Evolutionary conservation across 2,888 invertebrate species (phyloP).

Genomic region (Uloborus plumipes): DNA sequence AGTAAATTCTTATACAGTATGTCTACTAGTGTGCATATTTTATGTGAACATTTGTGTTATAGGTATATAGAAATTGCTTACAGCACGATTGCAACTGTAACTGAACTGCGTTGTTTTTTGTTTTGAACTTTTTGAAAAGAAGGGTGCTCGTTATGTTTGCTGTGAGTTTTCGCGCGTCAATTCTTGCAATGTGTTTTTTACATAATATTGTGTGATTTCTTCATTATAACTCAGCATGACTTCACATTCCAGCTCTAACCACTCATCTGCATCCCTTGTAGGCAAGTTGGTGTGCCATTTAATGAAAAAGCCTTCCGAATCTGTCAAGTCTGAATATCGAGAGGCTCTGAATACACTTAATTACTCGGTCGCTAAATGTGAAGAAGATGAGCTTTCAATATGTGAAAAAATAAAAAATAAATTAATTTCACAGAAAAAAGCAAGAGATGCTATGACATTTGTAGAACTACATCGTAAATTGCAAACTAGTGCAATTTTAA

Average conservation of each 20-base stretch:
- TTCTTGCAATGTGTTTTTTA: too few species aligned
- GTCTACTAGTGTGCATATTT: too few species aligned
- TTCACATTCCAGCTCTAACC: slow-evolving; percentile 23
- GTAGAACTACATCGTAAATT: slow-evolving; percentile 72
- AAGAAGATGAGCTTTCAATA: slow-evolving; percentile 70
- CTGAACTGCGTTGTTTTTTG: too few species aligned
- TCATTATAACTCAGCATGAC: slow-evolving; percentile 11
- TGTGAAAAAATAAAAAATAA: slow-evolving; percentile 71
- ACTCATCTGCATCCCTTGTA: slow-evolving; percentile 36
- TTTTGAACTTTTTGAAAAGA: too few species aligned
- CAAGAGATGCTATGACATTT: slow-evolving; percentile 72
- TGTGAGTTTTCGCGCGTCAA: too few species aligned
- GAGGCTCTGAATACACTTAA: slow-evolving; percentile 31
- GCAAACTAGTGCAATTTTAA: slow-evolving; percentile 74
- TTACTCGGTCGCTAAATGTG: slow-evolving; percentile 13
- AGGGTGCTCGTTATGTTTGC: too few species aligned
- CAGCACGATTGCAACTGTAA: too few species aligned
- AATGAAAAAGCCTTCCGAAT: slow-evolving; percentile 30
- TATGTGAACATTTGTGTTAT: too few species aligned
- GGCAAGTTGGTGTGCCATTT: slow-evolving; percentile 50
- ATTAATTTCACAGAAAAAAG: slow-evolving; percentile 70
- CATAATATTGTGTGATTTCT: too few species aligned
- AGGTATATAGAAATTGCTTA: too few species aligned
- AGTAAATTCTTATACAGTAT: too few species aligned
- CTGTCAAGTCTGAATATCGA: slow-evolving; percentile 32